These are phyloP conservation scores for Cheilosia vulpina DNA, from an alignment of 2,888 invertebrate species.

Conservation along the genomic window DNA sequence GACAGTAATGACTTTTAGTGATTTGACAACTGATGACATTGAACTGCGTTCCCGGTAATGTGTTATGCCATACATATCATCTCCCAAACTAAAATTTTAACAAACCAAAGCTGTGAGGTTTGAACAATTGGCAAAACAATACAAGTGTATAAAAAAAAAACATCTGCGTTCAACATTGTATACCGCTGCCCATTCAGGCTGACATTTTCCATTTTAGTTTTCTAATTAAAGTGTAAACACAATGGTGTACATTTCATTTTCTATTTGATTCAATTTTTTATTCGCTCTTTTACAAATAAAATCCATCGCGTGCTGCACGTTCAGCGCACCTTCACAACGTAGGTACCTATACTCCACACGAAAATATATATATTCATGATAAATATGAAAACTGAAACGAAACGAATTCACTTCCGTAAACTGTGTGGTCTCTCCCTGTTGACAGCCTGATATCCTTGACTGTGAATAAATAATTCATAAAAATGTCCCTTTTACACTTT, in stretches of 20 bases:
- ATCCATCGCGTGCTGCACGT: constrained; percentile 49
- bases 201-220: constrained; percentile 8
- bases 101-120: too few species aligned
- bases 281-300: constrained; percentile 18
- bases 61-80: too few species aligned
- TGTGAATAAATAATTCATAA: constrained; percentile 66
- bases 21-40: too few species aligned
- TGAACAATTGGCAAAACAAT: too few species aligned
- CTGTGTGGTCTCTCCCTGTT: constrained; percentile 61
- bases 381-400: constrained; percentile 52
- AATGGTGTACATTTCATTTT: constrained; percentile 6
- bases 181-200: constrained; percentile 3
- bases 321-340: constrained; percentile 14
- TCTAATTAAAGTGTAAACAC: constrained; percentile 49
- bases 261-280: constrained; percentile 3
- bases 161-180: neutral
- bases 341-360: neutral
- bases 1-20: too few species aligned
- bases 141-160: too few species aligned
- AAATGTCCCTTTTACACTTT: constrained; percentile 72
- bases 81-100: too few species aligned
- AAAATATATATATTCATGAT: constrained; percentile 23
- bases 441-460: constrained; percentile 66
- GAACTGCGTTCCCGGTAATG: too few species aligned
- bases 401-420: constrained; percentile 64